Evolutionary conservation across 2,113 vertebrate species (phyloP), one percentile per base, ranked within the genome.

Genomic region (Micromys minutus): DNA sequence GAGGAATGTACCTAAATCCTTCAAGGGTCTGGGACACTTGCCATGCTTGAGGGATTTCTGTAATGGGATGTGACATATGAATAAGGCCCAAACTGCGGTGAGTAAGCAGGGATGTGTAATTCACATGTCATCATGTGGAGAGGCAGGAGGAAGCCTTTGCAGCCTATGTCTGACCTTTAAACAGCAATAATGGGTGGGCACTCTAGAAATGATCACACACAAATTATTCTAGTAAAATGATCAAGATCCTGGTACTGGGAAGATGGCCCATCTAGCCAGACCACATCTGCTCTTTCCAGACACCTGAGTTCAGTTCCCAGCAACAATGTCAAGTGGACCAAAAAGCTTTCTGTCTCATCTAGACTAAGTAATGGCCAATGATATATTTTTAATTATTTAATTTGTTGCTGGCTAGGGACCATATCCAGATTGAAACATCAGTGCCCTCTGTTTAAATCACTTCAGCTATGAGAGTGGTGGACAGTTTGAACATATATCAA

Each of bases 101-200:
- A 52, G 42, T 2, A 21, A 21, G 24, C 31, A 6, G 39, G 8
- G 36, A 22, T 59, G 61, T 39, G 4, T 52, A 50, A 71, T 24
- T 81, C 24, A 16, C 15, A 83, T 13, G 10, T 2, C 24, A 12
- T 1, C 1, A 21, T 1, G 19, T 13, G 29, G 63, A 42, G 0
- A 1, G 36, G 17, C 39, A 39, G 52, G 61, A 15, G 52, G 69
- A 71, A 79, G 5, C 19, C 75, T 4, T 2, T 5, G 24, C 5
- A 63, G 31, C 7, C 36, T 16, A 1, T 2, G 21, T 12, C 17
- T 87, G 10, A 21, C 36, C 47, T 19, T 12, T 77, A 47, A 55
- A 57, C 13, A 55, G 36, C 19, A 85, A 47, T 47, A 45, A 92
- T 63, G 24, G 2, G 2, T 77, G 24, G 24, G 21, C 1, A 90